A percentile compares a stretch with the other conserved stretches of the same genome.
phyloP scores from a whole-genome alignment of 2,888 invertebrate genomes.

The Drosophila meridiana region DNA sequence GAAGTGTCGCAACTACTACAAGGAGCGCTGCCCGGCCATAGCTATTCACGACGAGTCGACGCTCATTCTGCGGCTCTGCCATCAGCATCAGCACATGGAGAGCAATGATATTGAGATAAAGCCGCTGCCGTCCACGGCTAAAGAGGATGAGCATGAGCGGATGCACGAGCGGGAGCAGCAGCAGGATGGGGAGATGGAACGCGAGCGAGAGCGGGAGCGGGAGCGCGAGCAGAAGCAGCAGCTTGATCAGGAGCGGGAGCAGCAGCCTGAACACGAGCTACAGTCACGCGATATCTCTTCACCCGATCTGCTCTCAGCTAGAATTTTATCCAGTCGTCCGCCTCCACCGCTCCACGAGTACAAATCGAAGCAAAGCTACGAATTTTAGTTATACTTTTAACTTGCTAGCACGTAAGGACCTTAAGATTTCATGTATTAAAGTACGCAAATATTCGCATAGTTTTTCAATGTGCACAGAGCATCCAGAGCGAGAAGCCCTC shows the following conservation, averaged over 20 bases:
- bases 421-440: constrained; percentile 61
- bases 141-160: constrained; percentile 25
- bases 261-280: not conserved
- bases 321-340: constrained; percentile 9
- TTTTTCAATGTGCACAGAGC: constrained; percentile 49
- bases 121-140: constrained; percentile 60
- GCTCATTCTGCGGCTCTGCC: constrained; percentile 82
- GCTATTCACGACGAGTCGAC: constrained; percentile 84
- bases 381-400: constrained; percentile 41
- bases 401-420: constrained; percentile 51
- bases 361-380: constrained; percentile 50
- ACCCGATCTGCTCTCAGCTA: not conserved
- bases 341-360: constrained; percentile 57
- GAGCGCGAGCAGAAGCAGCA: not conserved
- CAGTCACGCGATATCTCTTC: not conserved
- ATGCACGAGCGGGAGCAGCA: not conserved
- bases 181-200: not conserved
- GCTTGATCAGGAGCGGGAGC: constrained; percentile 5
- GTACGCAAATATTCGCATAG: constrained; percentile 45
- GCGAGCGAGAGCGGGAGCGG: not conserved
- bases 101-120: constrained; percentile 84
- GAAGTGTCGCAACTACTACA: constrained; percentile 85
- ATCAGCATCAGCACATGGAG: constrained; percentile 84
- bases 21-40: constrained; percentile 85
- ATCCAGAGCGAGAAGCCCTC: not conserved